Base-by-base conservation (phyloP, 2,113 vertebrate species). In the Phalacrocorax brasilianus region DNA sequence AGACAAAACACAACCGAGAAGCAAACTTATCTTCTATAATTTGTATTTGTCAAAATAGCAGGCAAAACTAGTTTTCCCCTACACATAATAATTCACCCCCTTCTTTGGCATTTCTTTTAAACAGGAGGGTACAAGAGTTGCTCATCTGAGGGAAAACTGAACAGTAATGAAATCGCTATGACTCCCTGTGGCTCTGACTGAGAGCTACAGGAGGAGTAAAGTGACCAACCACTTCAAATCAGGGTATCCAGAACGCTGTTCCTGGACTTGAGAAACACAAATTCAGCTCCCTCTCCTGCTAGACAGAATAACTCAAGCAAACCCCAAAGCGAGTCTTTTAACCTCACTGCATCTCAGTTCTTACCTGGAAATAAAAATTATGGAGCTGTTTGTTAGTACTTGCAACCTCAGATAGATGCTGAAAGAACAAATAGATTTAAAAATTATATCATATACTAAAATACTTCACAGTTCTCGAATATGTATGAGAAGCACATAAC, bases 181-280 rank as follows among this genome's bases (percentile, higher is more conserved):
- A 78, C 5, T 92, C 27, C 24, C 44, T 21, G 3, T 2, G 16
- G 30, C 55, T 44, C 42, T 30, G 23, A 28, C 7, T 16, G 44
- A 59, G 35, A 77, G 13, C 30, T 32, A 27, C 1, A 5, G 9
- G 23, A 68, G 49, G 23, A 75, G 32, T 8, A 22, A 63, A 62
- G 30, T 5, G 76, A 84, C 35, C 0, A 0, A 40, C 4, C 32
- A 42, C 7, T 50, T 26, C 66, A 72, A 32, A 33, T 62, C n/a
- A 55, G 59, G 22, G 12, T 9, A 33, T 27, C 24, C 24, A 85
- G 30, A 86, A 84, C 15, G 19, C 38, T 71, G 2, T 6, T 42
- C 74, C 11, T 63, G 28, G 38, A 26, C 44, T 20, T 20, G 12
- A 71, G 26, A 93, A 85, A 59, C 3, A 3, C 42, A 81, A 77